Percentiles rank a stretch among this genome's conserved stretches.
phyloP scores from a whole-genome alignment of 2,113 vertebrate genomes.

The Nothobranchius kuhntae region DNA sequence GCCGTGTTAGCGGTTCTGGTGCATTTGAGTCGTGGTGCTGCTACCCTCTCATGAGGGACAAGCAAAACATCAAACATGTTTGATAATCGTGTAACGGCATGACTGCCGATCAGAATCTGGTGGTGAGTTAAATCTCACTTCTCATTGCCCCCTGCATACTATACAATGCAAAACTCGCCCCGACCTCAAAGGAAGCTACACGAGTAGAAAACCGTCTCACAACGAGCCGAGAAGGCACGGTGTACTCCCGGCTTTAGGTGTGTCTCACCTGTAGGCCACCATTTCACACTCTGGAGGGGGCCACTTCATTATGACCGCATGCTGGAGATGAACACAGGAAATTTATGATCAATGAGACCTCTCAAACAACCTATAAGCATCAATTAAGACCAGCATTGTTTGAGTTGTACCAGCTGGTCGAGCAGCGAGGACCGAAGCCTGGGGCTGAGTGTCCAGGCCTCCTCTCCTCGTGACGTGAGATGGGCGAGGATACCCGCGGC shows the following conservation, averaged over 20 bases:
- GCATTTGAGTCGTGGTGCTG: too few species aligned
- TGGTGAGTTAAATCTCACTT: too few species aligned
- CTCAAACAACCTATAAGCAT: neutral
- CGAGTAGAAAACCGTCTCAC: too few species aligned
- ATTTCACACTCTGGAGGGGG: constrained; percentile 97
- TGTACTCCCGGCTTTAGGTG: neutral
- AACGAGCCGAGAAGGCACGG: too few species aligned
- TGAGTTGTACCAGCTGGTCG: constrained; percentile 87
- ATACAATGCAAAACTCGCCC: too few species aligned
- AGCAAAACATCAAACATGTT: too few species aligned
- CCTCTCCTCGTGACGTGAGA: constrained; percentile 93
- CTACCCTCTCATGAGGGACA: too few species aligned
- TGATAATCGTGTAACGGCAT: too few species aligned
- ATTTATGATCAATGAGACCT: neutral
- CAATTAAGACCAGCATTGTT: neutral
- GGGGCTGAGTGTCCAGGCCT: constrained; percentile 88
- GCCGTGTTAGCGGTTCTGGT: too few species aligned
- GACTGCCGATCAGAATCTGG: too few species aligned
- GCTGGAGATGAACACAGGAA: constrained; percentile 77
- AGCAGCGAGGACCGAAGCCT: constrained; percentile 87
- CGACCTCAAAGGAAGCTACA: too few species aligned
- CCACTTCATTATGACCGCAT: constrained; percentile 95
- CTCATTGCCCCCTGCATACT: too few species aligned
- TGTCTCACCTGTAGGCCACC: constrained; percentile 95
- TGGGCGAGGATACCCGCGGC: constrained; percentile 97